Evolutionary conservation across 2,113 vertebrate genomes (phyloP).

Genomic region (Progne subis): DNA sequence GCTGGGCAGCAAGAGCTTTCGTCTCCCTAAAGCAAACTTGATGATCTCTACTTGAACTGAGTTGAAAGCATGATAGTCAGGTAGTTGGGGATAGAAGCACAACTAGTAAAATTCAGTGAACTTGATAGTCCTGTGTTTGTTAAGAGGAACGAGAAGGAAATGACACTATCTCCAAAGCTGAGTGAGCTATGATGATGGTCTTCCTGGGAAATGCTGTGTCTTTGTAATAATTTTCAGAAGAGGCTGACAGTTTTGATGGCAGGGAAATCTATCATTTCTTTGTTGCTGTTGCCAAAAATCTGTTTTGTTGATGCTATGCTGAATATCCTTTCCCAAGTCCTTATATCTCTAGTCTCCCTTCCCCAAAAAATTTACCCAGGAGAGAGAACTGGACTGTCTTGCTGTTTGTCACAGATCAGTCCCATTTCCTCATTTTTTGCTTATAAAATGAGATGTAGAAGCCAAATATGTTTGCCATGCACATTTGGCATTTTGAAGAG

Average conservation of each 20-base stretch:
- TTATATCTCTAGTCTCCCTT: background rate
- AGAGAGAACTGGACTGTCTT: background rate
- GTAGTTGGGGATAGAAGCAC: background rate
- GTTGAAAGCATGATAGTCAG: background rate
- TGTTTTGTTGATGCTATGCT: background rate
- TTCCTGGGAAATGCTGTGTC: background rate
- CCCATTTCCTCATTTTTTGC: background rate
- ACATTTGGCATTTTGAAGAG: background rate
- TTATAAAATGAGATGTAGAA: background rate
- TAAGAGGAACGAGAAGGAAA: background rate
- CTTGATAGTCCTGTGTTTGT: background rate
- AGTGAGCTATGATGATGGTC: background rate
- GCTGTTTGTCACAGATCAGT: background rate
- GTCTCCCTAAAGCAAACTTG: background rate
- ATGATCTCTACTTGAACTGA: background rate
- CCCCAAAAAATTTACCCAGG: background rate
- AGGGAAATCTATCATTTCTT: background rate
- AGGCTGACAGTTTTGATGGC: background rate
- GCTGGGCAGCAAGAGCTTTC: background rate
- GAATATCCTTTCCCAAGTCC: background rate
- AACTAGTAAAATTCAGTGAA: background rate
- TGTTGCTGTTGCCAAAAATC: background rate
- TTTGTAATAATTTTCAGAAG: background rate
- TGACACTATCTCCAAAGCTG: background rate
- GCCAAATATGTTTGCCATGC: background rate